Conservation (phyloP, 1,140 invertebrate genomes). For the Cyphomyrmex costatus region DNA sequence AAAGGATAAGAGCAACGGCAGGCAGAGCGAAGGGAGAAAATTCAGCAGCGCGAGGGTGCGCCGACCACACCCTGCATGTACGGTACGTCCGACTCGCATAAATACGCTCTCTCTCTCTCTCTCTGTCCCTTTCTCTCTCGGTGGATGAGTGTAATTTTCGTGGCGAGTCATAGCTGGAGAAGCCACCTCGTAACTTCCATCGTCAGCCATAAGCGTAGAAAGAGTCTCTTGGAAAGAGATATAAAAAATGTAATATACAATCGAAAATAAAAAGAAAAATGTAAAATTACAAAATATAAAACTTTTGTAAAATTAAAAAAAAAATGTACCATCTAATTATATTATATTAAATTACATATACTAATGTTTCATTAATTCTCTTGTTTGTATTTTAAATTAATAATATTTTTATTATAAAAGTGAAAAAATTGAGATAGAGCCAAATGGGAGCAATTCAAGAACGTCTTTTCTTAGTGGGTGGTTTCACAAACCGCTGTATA, state of each 20-base stretch:
- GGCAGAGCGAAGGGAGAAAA: constrained; percentile 47
- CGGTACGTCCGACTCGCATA: constrained; percentile 50
- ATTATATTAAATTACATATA: not conserved
- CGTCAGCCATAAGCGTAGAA: not conserved
- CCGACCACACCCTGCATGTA: constrained; percentile 64
- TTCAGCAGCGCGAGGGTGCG: constrained; percentile 66
- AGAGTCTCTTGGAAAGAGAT: not conserved
- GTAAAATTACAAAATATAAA: not conserved
- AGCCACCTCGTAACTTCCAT: not conserved
- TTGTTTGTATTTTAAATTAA: not conserved
- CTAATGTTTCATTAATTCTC: not conserved
- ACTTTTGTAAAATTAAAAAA: not conserved
- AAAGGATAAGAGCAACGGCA: constrained; percentile 44
- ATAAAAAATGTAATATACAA: constrained; percentile 17
- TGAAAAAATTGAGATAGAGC: not conserved
- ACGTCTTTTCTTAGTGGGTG: not conserved
- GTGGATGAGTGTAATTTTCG: constrained; percentile 64
- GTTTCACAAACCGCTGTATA: constrained; percentile 20
- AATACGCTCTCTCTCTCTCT: constrained; percentile 29
- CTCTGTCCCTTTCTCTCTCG: constrained; percentile 13
- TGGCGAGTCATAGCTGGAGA: constrained; percentile 23
- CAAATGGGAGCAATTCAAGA: not conserved
- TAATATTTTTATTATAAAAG: not conserved
- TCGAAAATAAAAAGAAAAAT: not conserved
- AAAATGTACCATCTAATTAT: not conserved